phyloP scores from a whole-genome alignment of 1,140 invertebrate species.

The Diuraphis noxia region DNA sequence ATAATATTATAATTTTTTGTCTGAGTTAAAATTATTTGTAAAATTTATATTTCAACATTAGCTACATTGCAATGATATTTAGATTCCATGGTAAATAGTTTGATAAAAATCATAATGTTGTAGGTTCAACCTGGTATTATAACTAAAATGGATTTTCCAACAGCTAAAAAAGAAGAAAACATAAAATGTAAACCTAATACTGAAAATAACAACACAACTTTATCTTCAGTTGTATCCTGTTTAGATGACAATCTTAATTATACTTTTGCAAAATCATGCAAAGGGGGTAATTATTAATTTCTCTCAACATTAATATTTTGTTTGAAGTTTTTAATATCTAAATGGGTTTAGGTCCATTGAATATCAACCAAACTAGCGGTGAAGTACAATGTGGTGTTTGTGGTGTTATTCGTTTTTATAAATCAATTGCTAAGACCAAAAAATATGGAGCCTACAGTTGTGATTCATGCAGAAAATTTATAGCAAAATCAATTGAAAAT shows the following conservation, averaged over 20 bases:
- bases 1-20: background rate
- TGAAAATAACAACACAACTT: background rate
- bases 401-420: constrained; percentile 74
- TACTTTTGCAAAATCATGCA: constrained; percentile 45
- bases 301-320: background rate
- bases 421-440: constrained; percentile 74
- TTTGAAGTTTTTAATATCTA: background rate
- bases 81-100: background rate
- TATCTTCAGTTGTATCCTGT: background rate
- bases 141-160: background rate
- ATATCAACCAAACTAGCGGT: constrained; percentile 20
- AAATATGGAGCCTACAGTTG: constrained; percentile 85
- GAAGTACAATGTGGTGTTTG: constrained; percentile 71
- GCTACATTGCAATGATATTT: background rate
- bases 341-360: constrained; percentile 35
- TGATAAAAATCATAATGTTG: background rate
- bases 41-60: background rate
- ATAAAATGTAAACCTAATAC: background rate
- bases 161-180: background rate
- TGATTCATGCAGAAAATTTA: constrained; percentile 83
- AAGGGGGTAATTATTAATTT: constrained; percentile 40
- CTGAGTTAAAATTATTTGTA: background rate
- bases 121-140: constrained; percentile 6
- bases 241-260: constrained; percentile 38
- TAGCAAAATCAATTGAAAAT: constrained; percentile 67